phyloP scores from a whole-genome alignment of 2,888 invertebrate genomes.

The Chloroclysta siterata region DNA sequence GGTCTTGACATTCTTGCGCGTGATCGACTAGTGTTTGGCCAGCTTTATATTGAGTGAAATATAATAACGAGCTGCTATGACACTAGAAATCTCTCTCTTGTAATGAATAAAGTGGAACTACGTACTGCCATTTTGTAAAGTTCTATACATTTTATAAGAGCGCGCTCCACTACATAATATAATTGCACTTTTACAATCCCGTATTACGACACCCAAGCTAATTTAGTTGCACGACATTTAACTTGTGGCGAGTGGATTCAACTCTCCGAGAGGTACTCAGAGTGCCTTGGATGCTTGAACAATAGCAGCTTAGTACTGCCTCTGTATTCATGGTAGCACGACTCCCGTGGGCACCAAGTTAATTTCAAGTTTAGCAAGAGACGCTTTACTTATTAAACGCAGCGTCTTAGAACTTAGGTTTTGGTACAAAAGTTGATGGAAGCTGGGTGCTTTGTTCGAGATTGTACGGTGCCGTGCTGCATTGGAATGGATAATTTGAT shows the following conservation, averaged over 20 bases:
- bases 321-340: conserved; percentile 53
- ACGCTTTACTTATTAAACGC: conserved; percentile 76
- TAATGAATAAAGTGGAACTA: no score
- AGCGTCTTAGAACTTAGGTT: conserved; percentile 75
- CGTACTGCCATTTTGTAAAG: background rate
- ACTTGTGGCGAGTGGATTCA: conserved; percentile 37
- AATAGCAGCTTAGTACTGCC: conserved; percentile 48
- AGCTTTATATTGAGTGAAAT: no score
- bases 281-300: conserved; percentile 44
- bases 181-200: conserved; percentile 18
- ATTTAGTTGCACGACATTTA: conserved; percentile 38
- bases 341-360: conserved; percentile 72
- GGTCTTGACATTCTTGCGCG: no score
- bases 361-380: conserved; percentile 79
- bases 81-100: no score
- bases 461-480: conserved; percentile 15
- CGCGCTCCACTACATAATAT: background rate
- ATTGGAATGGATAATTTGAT: conserved; percentile 19
- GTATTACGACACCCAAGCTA: conserved; percentile 28
- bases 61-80: background rate
- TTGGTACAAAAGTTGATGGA: conserved; percentile 63
- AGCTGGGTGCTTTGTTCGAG: conserved; percentile 38
- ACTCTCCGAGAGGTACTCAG: conserved; percentile 45
- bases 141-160: conserved; percentile 9
- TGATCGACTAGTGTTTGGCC: no score